These are phyloP conservation scores for Rhamphomyia laevipes DNA, from an alignment of 2,888 invertebrate species.

Conservation along the genomic window DNA sequence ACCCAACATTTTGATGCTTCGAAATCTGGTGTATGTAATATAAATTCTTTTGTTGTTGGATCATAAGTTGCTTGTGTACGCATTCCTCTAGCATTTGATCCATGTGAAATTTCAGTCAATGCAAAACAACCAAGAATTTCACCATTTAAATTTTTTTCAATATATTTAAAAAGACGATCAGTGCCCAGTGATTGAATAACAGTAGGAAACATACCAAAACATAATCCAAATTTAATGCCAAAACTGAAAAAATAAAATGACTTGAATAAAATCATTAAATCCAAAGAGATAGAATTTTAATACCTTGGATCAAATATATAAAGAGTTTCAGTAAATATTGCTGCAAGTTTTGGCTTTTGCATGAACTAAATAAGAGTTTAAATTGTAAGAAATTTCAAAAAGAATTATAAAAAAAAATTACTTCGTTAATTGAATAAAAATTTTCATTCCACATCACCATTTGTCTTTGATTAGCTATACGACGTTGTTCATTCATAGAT, in stretches of 20 bases:
- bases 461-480: slow-evolving; percentile 45
- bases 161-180: slow-evolving; percentile 46
- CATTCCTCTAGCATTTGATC: slow-evolving; percentile 82
- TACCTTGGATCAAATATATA: slow-evolving; percentile 46
- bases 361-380: no score
- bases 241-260: slow-evolving; percentile 36
- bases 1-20: slow-evolving; percentile 77
- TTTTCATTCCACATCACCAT: slow-evolving; percentile 54
- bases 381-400: no score
- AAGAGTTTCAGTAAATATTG: slow-evolving; percentile 43
- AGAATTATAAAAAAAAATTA: no score
- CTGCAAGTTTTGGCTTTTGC: slow-evolving; percentile 39
- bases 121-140: slow-evolving; percentile 64
- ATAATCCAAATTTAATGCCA: slow-evolving; percentile 53
- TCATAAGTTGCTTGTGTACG: slow-evolving; percentile 75
- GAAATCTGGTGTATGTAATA: slow-evolving; percentile 63
- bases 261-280: no score
- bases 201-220: slow-evolving; percentile 54
- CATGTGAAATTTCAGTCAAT: slow-evolving; percentile 82
- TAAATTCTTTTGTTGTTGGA: slow-evolving; percentile 54
- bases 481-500: slow-evolving; percentile 45
- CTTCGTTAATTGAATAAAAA: slow-evolving; percentile 35
- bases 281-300: no score
- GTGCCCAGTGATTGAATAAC: slow-evolving; percentile 53
- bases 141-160: slow-evolving; percentile 31